Conservation (phyloP, 1,140 invertebrate species). For the Atta cephalotes region DNA sequence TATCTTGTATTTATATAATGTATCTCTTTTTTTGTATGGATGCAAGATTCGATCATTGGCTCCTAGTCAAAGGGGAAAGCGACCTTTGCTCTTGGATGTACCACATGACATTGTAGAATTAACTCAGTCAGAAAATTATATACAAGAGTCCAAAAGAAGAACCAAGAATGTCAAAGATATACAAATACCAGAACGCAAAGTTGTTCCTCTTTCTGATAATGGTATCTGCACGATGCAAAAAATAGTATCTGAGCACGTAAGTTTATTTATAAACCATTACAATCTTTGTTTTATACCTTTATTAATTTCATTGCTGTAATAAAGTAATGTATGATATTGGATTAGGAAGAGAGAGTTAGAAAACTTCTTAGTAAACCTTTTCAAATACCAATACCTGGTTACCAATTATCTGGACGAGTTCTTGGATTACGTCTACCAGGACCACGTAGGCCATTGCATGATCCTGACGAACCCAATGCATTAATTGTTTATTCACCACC, state of each 20-base stretch:
- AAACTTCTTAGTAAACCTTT: constrained; percentile 96
- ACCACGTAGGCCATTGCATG: constrained; percentile 93
- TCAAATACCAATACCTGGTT: constrained; percentile 97
- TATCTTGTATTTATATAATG: background rate
- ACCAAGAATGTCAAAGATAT: constrained; percentile 76
- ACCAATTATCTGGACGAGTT: constrained; percentile 91
- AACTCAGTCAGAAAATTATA: background rate
- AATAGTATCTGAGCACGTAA: constrained; percentile 85
- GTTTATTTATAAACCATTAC: constrained; percentile 55
- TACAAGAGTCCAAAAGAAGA: constrained; percentile 73
- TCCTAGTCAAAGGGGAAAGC: constrained; percentile 87
- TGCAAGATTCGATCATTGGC: constrained; percentile 86
- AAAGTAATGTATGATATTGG: constrained; percentile 50
- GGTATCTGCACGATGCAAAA: constrained; percentile 78
- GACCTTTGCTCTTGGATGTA: constrained; percentile 80
- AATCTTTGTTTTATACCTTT: constrained; percentile 16
- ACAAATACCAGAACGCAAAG: constrained; percentile 79
- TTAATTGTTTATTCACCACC: constrained; percentile 96
- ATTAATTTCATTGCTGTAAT: background rate
- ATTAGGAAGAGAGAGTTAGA: constrained; percentile 92
- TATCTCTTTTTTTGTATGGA: constrained; percentile 28
- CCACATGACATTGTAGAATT: constrained; percentile 66
- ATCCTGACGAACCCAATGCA: constrained; percentile 97
- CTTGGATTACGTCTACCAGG: constrained; percentile 92
- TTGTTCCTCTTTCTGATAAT: constrained; percentile 79